Evolutionary conservation across 2,113 vertebrate species (phyloP), one percentile per base, ranked within the genome.

Genomic region (Zeus faber): DNA sequence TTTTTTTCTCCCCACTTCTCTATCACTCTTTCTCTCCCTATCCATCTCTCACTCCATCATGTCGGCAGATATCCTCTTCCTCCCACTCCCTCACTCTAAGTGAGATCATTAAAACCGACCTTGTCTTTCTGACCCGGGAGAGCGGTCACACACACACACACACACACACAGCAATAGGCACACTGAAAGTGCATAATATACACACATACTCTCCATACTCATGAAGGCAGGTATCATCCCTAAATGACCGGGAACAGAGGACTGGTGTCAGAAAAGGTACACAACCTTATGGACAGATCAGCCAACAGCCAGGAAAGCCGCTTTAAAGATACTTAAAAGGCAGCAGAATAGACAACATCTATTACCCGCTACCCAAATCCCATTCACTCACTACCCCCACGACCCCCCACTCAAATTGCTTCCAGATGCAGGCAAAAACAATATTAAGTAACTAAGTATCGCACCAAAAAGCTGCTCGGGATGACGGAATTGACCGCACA

Each of bases 71-170:
- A 37, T 37, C 33, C 33, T 37, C 33, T 37, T n/a, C 33, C 33
- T 37, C 14, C 20, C 27, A 48, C 49, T 39, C 16, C 26, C 23
- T 58, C 23, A 22, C 58, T 43, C 54, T 63, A 37, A 37, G 54
- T 44, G 43, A 60, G 37, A 51, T 69, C 22, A 76, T 69, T 57
- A 49, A 67, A 62, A 44, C 62, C 67, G 61, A 66, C 45, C 61
- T 26, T 54, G 65, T 65, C 33, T 53, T 17, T 53, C 6, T 54
- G 58, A 72, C 58, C 64, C 62, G 35, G 23, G 22, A 24, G 1
- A 54, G 40, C 39, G 31, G 33, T 49, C 56, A 49, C 20, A 50
- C 48, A 50, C 27, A 50, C 48, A 31, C 25, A 21, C 48, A 49
- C 26, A 31, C 48, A 20, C 26, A 31, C 48, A 50, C 48, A 50